Evolutionary conservation across 2,888 invertebrate species (phyloP).

Genomic region (Tridacna gigas): DNA sequence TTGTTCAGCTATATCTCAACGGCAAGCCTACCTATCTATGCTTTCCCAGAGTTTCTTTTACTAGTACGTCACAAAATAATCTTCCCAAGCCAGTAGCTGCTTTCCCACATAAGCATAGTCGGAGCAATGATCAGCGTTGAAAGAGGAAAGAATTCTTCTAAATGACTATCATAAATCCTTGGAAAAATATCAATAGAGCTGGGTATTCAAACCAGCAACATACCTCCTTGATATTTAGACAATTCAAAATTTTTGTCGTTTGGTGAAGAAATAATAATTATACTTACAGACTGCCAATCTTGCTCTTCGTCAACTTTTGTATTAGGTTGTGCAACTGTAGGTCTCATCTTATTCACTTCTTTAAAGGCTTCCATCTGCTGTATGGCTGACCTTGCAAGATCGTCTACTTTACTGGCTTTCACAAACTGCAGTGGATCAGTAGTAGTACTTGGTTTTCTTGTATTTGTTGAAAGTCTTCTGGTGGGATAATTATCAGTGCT

Average conservation of each 20-base stretch:
- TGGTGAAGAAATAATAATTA: background rate
- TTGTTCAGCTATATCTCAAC: too few relatives aligned
- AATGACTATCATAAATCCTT: too few relatives aligned
- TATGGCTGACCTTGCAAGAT: slow-evolving; percentile 78
- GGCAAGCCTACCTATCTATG: too few relatives aligned
- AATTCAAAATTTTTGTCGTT: background rate
- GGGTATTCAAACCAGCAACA: too few relatives aligned
- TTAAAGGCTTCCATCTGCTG: slow-evolving; percentile 79
- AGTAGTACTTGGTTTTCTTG: slow-evolving; percentile 64
- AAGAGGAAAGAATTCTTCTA: too few relatives aligned
- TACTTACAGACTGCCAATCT: slow-evolving; percentile 85
- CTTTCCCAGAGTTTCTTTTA: too few relatives aligned
- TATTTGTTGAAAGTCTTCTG: slow-evolving; percentile 51
- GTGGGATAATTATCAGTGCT: slow-evolving; percentile 70
- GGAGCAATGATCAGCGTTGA: too few relatives aligned
- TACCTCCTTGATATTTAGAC: background rate
- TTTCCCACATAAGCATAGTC: too few relatives aligned
- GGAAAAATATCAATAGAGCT: too few relatives aligned
- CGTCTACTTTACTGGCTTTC: slow-evolving; percentile 72
- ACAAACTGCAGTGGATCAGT: slow-evolving; percentile 83
- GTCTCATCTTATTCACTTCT: slow-evolving; percentile 74
- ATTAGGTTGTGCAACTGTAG: slow-evolving; percentile 22
- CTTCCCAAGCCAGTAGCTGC: too few relatives aligned
- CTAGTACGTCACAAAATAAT: too few relatives aligned
- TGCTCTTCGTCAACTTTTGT: slow-evolving; percentile 66